Conservation (phyloP, 1,140 invertebrate species). For the Cydia amplana region DNA sequence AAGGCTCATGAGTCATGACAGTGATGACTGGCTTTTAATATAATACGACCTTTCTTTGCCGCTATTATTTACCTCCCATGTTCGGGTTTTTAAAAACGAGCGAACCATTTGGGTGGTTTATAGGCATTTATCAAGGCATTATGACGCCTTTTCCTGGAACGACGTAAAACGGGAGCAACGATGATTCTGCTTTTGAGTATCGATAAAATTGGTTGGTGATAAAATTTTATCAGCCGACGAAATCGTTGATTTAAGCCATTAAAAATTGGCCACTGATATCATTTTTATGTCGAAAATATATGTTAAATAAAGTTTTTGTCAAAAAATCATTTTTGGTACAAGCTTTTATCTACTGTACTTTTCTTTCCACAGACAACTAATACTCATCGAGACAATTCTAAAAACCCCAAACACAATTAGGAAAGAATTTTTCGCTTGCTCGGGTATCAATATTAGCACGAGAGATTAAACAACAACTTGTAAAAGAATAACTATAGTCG, state of each 20-base stretch:
- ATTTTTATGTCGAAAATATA: neutral
- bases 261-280: neutral
- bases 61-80: too few species aligned
- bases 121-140: neutral
- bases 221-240: constrained; percentile 7
- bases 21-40: neutral
- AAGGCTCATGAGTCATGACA: too few species aligned
- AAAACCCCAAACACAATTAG: too few species aligned
- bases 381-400: too few species aligned
- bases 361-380: too few species aligned
- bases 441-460: too few species aligned
- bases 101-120: neutral
- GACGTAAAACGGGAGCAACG: neutral
- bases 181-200: neutral
- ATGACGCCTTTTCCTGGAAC: neutral
- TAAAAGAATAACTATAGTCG: too few species aligned
- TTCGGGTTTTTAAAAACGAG: neutral
- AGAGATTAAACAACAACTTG: too few species aligned
- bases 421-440: too few species aligned
- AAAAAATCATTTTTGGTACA: too few species aligned
- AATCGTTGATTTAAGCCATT: neutral
- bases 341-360: too few species aligned
- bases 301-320: too few species aligned
- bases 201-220: neutral
- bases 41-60: neutral